Conservation (phyloP, 2,888 invertebrate species). For the Euproctis similis region DNA sequence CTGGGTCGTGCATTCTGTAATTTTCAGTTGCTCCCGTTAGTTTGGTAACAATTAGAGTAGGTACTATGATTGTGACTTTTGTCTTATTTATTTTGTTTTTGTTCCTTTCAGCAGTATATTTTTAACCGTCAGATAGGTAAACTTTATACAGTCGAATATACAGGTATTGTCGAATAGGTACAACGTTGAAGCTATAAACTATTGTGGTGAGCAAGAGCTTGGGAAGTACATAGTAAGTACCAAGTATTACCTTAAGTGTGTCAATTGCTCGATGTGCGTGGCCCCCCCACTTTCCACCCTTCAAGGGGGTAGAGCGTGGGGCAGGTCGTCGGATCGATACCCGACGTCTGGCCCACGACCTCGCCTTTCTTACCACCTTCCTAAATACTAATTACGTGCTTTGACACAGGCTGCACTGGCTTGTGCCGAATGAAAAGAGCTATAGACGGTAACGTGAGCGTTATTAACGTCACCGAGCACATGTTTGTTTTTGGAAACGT, state of each 20-base stretch:
- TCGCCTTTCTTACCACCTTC: constrained; percentile 76
- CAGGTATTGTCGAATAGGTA: too few relatives aligned
- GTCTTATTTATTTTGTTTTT: constrained; percentile 12
- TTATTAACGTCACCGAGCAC: constrained; percentile 55
- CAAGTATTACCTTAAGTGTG: constrained; percentile 73
- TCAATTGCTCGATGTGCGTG: constrained; percentile 74
- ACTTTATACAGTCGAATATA: too few relatives aligned
- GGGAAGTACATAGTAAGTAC: constrained; percentile 54
- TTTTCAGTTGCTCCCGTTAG: constrained; percentile 52
- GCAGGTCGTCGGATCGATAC: constrained; percentile 80
- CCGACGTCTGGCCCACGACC: constrained; percentile 79
- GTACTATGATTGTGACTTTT: constrained; percentile 16
- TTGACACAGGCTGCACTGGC: constrained; percentile 70
- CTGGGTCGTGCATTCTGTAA: constrained; percentile 67
- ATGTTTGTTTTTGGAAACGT: constrained; percentile 54
- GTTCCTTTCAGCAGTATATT: too few relatives aligned
- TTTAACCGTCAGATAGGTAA: too few relatives aligned
- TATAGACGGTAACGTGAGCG: constrained; percentile 56
- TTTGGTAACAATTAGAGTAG: constrained; percentile 38
- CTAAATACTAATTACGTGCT: constrained; percentile 77
- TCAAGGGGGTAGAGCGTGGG: constrained; percentile 56
- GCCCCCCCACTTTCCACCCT: constrained; percentile 44
- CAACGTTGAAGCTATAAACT: too few relatives aligned
- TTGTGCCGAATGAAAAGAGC: constrained; percentile 66
- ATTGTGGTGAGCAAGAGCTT: constrained; percentile 41